Base-by-base conservation (phyloP, 2,888 invertebrate species). In the Prenolepis imparis region DNA sequence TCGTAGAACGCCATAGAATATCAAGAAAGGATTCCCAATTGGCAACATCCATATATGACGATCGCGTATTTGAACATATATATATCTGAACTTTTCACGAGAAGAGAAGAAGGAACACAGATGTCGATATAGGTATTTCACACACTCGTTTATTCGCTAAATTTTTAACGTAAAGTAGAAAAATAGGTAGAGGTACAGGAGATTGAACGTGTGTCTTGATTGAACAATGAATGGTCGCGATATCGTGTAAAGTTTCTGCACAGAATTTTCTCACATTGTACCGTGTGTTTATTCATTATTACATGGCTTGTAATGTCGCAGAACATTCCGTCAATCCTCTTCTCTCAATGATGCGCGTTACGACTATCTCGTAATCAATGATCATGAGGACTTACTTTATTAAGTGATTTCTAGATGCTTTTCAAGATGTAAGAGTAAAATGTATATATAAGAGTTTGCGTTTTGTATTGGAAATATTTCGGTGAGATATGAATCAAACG, bases 241-340 rank as follows among this genome's bases (percentile, higher is more conserved):
- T 55, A 78, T 8, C 59, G 41, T 5, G 15, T 57, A 63, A 82
- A 28, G 68, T 78, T 59, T 83, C 28, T 39, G 61, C 67, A 39
- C 52, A 63, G 41, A 39, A 77, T 78, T 52, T 5, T 41, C 39
- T 52, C 6, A 36, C 36, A 36, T 2, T 36, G 36, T 3, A 52
- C 48, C 24, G 72, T 39, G 78, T 64, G 78, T 52, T 48, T 48
- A 72, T 44, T 84, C 28, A 3, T 28, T 59, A 18, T 75, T 41
- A 57, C 21, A 57, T 11, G 28, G 32, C 59, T 63, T 24, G 32
- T 55, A 6, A 83, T 28, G 67, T 52, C 15, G 75, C 68, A 48
- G 52, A 87, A 85, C 89, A 90, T 86, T 90, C 84, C 84, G 66
- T 68, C 73, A 52, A 52, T 81, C 44, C 59, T 48, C 18, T 82